Percentiles rank a stretch among this genome's conserved stretches.
These are phyloP conservation scores for Bombyx mandarina DNA, from an alignment of 1,140 invertebrate species.

Conservation along the genomic window DNA sequence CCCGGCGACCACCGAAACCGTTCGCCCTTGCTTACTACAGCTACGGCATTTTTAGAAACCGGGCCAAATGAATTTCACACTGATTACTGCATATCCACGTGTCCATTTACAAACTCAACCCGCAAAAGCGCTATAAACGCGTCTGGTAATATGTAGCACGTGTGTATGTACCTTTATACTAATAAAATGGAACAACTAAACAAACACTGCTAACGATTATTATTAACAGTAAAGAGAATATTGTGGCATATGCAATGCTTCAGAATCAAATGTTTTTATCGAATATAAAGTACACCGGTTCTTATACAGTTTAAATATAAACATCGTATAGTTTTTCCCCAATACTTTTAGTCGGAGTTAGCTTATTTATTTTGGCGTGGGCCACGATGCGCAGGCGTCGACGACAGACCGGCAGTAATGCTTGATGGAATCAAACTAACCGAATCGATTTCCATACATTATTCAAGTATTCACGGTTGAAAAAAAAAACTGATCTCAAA, in stretches of 20 bases:
- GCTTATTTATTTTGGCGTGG: constrained; percentile 60
- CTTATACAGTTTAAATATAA: background rate
- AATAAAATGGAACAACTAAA: too few species aligned
- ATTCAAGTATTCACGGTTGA: too few species aligned
- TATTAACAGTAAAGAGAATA: background rate
- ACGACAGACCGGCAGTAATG: constrained; percentile 49
- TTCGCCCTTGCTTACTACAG: constrained; percentile 22
- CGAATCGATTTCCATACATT: constrained; percentile 34
- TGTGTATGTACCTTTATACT: background rate
- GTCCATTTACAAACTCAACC: too few species aligned
- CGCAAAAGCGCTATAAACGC: too few species aligned
- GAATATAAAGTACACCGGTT: too few species aligned
- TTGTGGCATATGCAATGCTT: background rate
- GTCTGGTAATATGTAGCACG: background rate
- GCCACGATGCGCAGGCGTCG: constrained; percentile 43
- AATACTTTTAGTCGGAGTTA: constrained; percentile 6
- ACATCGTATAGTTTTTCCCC: constrained; percentile 10
- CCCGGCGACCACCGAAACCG: constrained; percentile 33
- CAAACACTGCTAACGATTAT: too few species aligned
- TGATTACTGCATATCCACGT: background rate
- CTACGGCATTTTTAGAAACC: constrained; percentile 43
- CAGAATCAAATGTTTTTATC: too few species aligned
- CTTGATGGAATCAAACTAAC: constrained; percentile 31
- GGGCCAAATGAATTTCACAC: constrained; percentile 29
- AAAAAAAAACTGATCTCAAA: constrained; percentile 1